phyloP scores from a whole-genome alignment of 2,888 invertebrate genomes.

The Agriotes lineatus region DNA sequence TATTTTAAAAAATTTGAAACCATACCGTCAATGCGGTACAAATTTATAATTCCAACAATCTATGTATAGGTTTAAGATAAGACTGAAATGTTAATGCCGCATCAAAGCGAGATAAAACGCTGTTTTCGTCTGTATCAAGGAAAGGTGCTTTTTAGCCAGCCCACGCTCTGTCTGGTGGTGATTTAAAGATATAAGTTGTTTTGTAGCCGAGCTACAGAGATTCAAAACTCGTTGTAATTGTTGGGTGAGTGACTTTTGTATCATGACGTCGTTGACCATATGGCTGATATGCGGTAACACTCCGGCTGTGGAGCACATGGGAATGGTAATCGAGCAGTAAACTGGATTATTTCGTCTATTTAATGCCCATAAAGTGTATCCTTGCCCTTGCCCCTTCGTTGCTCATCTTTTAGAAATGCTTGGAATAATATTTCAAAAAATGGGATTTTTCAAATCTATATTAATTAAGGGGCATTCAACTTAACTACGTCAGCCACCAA shows the following conservation, averaged over 20 bases:
- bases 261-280: slow-evolving; percentile 39
- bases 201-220: slow-evolving; percentile 27
- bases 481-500: too few species aligned
- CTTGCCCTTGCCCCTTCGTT: too few species aligned
- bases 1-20: too few species aligned
- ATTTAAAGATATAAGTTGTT: slow-evolving; percentile 15
- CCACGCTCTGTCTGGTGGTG: slow-evolving; percentile 17
- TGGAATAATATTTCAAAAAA: too few species aligned
- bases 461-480: too few species aligned
- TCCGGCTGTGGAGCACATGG: not conserved
- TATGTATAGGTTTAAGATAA: not conserved
- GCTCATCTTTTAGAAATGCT: too few species aligned
- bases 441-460: too few species aligned
- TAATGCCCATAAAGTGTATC: too few species aligned
- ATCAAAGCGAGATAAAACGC: not conserved
- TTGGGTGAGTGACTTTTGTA: slow-evolving; percentile 41
- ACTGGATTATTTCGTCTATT: too few species aligned
- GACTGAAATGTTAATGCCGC: not conserved
- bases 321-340: not conserved
- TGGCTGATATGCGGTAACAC: slow-evolving; percentile 12
- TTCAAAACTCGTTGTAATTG: slow-evolving; percentile 37
- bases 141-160: slow-evolving; percentile 13
- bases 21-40: too few species aligned
- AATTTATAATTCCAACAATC: too few species aligned
- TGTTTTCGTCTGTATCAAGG: not conserved